Evolutionary conservation across 2,888 invertebrate genomes (phyloP), one percentile per base, ranked within the genome.

Genomic region (Lucinisca nassula): DNA sequence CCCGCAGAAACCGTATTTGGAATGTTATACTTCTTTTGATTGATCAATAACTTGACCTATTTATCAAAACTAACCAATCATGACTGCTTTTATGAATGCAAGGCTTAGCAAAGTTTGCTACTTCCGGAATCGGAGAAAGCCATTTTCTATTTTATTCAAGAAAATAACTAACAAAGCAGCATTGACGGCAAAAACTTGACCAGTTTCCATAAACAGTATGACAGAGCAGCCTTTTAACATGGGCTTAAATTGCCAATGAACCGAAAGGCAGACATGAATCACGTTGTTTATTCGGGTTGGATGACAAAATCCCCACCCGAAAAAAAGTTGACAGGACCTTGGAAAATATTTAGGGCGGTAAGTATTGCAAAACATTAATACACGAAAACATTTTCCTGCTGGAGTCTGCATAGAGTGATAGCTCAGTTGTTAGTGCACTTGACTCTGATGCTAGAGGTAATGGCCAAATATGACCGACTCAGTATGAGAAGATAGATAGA

Each of bases 251-350:
- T 49, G 76, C 61, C 70, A 49, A 84, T 75, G 87, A 82, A 55
- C 61, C 82, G 73, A 24, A 79, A 84, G 77, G 84, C 80, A 74
- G 88, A 89, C 70, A 93, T 94, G 92, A 93, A 93, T 77, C 92
- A 93, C 87, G 93, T 94, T 38, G 94, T 94, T 55, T 93, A 94
- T 89, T 93, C 94, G 97, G 99, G 99, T 90, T 99, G 99, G 99
- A 97, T 99, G 94, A 98, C 98, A 88, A 99, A 99, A 97, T 99
- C 99, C 85, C 99, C 99, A 93, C 99, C 99, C 86, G 98, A 98
- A 85, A 98, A 98, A 97, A 97, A 98, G 90, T 87, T 94, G 91
- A 91, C 91, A 74, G 92, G 93, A 10, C 92, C 95, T 6, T 94
- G 95, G 93, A 94, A 93, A 89, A 93, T 95, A 73, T 98, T 98